phyloP scores from a whole-genome alignment of 2,888 invertebrate genomes.

The Loripinus fragilis region DNA sequence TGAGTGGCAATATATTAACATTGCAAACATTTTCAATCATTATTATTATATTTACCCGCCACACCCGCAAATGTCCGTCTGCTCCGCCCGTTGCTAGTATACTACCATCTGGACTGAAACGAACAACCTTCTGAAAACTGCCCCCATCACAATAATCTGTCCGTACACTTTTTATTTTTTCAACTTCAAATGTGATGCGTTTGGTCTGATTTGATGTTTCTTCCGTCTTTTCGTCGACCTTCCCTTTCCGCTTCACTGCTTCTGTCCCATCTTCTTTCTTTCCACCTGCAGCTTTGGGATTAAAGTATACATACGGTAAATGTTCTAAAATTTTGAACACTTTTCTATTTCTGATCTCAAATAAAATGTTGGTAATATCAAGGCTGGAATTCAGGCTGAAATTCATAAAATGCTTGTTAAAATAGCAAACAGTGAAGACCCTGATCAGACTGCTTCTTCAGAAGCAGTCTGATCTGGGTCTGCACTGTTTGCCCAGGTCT shows the following conservation, averaged over 20 bases:
- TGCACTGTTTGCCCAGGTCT: no score
- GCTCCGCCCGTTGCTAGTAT: conserved; percentile 96
- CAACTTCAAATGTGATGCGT: conserved; percentile 81
- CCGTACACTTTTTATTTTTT: conserved; percentile 76
- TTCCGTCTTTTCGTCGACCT: conserved; percentile 39
- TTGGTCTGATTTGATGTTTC: conserved; percentile 60
- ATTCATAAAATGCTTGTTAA: no score
- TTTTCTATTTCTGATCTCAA: no score
- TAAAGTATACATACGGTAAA: no score
- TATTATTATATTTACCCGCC: conserved; percentile 86
- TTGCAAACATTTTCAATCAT: no score
- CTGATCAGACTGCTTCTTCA: no score
- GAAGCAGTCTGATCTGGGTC: no score
- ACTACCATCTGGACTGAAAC: conserved; percentile 90
- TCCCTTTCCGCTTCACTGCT: conserved; percentile 59
- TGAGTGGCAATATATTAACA: no score
- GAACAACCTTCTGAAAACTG: conserved; percentile 93
- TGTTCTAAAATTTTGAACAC: no score
- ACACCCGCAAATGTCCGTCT: conserved; percentile 93
- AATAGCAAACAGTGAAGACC: no score
- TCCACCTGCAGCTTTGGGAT: conserved; percentile 3
- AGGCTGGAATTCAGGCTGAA: no score
- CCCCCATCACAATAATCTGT: conserved; percentile 86
- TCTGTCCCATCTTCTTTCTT: conserved; percentile 41
- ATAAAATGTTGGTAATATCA: no score